These are phyloP conservation scores for Kryphioiulus occultus DNA, from an alignment of 2,888 invertebrate species.

Conservation along the genomic window DNA sequence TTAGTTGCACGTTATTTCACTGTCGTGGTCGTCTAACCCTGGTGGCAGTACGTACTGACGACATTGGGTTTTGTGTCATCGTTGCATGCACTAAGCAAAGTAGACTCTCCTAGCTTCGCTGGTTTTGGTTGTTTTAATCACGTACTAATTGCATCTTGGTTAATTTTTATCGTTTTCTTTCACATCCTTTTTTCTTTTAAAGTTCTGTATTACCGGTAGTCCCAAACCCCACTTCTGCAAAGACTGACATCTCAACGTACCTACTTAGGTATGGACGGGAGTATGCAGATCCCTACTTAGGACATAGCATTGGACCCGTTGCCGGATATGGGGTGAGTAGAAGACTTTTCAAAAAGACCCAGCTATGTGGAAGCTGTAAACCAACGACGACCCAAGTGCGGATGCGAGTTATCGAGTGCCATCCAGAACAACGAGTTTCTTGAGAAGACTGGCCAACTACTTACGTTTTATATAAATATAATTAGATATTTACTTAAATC, in stretches of 20 bases:
- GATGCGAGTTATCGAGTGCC: background rate
- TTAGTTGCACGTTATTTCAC: background rate
- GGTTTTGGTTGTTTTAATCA: slow-evolving; percentile 41
- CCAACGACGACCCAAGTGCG: background rate
- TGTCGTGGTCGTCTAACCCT: background rate
- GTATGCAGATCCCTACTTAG: slow-evolving; percentile 87
- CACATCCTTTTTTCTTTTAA: slow-evolving; percentile 58
- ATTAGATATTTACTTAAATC: background rate
- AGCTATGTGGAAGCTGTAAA: background rate
- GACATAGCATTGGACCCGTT: slow-evolving; percentile 93
- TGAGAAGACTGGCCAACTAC: slow-evolving; percentile 1
- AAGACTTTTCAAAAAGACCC: background rate
- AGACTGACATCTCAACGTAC: slow-evolving; percentile 57
- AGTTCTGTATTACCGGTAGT: slow-evolving; percentile 55
- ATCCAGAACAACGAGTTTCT: background rate
- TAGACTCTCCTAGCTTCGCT: slow-evolving; percentile 39
- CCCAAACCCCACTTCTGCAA: slow-evolving; percentile 55
- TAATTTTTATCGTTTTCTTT: slow-evolving; percentile 54
- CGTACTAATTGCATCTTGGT: slow-evolving; percentile 54
- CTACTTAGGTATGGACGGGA: slow-evolving; percentile 81
- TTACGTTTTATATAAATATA: background rate
- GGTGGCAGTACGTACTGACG: background rate
- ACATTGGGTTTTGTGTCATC: background rate
- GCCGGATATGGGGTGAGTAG: slow-evolving; percentile 92
- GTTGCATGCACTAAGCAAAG: background rate